phyloP scores from a whole-genome alignment of 2,797 vertebrate species.

The Atherinosoma microstoma region DNA sequence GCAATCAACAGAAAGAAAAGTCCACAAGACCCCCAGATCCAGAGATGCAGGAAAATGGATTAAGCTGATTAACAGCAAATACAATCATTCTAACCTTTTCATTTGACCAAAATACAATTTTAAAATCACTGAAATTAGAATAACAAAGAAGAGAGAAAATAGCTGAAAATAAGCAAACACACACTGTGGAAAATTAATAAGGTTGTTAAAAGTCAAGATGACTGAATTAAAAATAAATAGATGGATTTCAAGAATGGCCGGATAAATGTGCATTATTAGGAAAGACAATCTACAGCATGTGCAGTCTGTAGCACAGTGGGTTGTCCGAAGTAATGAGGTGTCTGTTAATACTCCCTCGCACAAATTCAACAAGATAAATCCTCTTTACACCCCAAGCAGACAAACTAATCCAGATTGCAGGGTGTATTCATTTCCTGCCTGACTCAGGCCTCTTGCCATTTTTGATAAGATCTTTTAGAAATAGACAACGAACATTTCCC shows the following conservation, averaged over 20 bases:
- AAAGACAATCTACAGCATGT: not conserved
- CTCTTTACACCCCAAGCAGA: conserved; percentile 18
- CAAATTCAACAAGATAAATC: conserved; percentile 28
- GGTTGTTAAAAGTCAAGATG: not conserved
- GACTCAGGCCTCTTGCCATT: conserved; percentile 3
- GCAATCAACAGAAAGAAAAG: not conserved
- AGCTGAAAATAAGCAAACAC: not conserved
- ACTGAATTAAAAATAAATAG: conserved; percentile 9
- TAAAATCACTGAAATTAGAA: not conserved
- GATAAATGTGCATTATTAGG: conserved; percentile 23
- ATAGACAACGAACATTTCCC: not conserved
- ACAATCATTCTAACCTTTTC: too few relatives aligned
- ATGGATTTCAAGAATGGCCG: conserved; percentile 14
- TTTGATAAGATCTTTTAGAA: not conserved
- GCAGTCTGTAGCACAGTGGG: not conserved
- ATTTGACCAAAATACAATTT: too few relatives aligned
- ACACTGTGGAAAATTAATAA: conserved; percentile 12
- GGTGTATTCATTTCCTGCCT: conserved; percentile 2
- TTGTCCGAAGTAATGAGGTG: conserved; percentile 7
- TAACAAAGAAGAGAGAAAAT: not conserved
- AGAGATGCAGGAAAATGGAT: conserved; percentile 11
- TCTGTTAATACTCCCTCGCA: conserved; percentile 12
- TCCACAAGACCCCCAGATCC: not conserved
- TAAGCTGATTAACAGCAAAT: too few relatives aligned
- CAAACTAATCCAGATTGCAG: conserved; percentile 27